Percentiles rank a stretch among this genome's conserved stretches.
phyloP scores from a whole-genome alignment of 1,140 invertebrate genomes.

The Halesus radiatus region DNA sequence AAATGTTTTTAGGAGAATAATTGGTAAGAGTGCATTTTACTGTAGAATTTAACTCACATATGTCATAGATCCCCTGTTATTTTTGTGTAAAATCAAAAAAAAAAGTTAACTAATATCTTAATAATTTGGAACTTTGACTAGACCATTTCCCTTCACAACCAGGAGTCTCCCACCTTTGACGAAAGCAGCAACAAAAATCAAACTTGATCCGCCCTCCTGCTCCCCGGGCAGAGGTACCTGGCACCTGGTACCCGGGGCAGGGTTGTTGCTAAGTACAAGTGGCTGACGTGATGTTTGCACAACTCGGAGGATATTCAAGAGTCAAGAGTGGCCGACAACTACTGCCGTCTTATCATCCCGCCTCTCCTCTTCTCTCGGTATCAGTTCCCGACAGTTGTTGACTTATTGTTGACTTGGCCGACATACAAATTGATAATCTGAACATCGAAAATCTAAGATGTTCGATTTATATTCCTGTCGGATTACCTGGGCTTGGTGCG shows the following conservation, averaged over 20 bases:
- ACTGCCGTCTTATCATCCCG: constrained; percentile 24
- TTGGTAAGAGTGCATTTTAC: too few relatives aligned
- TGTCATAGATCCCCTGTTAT: too few relatives aligned
- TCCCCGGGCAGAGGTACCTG: too few relatives aligned
- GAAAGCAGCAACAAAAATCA: not conserved
- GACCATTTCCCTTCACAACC: constrained; percentile 10
- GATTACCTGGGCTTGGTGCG: not conserved
- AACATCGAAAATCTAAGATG: constrained; percentile 6
- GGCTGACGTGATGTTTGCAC: constrained; percentile 45
- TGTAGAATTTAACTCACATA: too few relatives aligned
- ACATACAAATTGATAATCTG: constrained; percentile 39
- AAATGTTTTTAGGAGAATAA: too few relatives aligned
- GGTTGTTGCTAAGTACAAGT: not conserved
- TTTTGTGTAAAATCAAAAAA: too few relatives aligned
- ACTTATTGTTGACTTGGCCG: constrained; percentile 42
- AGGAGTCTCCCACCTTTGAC: not conserved
- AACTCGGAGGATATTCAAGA: constrained; percentile 41
- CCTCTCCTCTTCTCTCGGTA: constrained; percentile 13
- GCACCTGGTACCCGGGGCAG: not conserved
- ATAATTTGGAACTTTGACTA: too few relatives aligned
- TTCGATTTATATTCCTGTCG: not conserved
- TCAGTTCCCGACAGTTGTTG: constrained; percentile 55
- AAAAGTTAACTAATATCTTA: too few relatives aligned
- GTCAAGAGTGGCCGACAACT: not conserved
- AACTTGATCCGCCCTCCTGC: not conserved